Evolutionary conservation across 2,797 vertebrate genomes (phyloP).

Genomic region (Anguilla pacifica): DNA sequence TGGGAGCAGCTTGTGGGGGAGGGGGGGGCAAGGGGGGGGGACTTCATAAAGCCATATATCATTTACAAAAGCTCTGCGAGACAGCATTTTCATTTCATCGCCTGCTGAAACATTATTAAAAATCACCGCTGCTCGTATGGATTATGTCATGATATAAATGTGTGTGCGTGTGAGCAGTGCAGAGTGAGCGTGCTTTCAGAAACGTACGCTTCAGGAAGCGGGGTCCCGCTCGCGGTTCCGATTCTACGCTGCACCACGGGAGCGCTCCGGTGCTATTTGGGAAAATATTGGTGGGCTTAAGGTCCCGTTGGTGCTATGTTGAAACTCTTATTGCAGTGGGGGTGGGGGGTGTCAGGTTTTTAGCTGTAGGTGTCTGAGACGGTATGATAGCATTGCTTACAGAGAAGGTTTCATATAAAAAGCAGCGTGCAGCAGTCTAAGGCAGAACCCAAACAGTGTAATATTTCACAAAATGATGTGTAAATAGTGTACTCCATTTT

Average conservation of each 20-base stretch:
- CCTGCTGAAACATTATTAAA: background rate
- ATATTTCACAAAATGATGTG: background rate
- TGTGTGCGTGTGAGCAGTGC: background rate
- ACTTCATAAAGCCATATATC: background rate
- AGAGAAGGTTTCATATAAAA: background rate
- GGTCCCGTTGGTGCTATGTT: background rate
- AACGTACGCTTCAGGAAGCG: too few relatives aligned
- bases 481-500: background rate
- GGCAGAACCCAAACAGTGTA: background rate
- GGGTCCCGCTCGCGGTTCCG: too few relatives aligned
- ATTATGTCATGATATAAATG: conserved; percentile 2
- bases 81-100: background rate
- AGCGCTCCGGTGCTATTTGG: background rate
- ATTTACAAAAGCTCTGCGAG: background rate
- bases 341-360: background rate
- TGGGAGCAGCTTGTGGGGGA: background rate
- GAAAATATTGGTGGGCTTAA: background rate
- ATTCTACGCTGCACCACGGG: too few relatives aligned
- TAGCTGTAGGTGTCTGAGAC: background rate
- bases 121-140: background rate
- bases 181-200: too few relatives aligned
- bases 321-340: background rate
- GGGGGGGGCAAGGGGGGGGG: background rate
- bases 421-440: too few relatives aligned
- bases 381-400: background rate